Conservation (phyloP, 1,140 invertebrate genomes). For the Stegodyphus mimosarum region DNA sequence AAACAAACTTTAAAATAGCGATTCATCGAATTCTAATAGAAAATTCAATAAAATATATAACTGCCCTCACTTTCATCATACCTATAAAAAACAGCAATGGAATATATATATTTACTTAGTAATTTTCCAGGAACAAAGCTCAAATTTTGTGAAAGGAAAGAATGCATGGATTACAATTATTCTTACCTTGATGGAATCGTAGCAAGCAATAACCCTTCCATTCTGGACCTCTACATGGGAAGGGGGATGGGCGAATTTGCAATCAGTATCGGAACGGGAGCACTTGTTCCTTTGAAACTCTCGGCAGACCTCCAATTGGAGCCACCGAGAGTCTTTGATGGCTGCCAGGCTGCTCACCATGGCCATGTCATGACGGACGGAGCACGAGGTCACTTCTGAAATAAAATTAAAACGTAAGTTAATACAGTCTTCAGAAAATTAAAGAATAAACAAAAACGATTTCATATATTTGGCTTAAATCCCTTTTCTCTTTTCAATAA, state of each 20-base stretch:
- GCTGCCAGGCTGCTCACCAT: slow-evolving; percentile 55
- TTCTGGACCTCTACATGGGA: slow-evolving; percentile 99
- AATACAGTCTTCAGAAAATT: too few species aligned
- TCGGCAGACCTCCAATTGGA: slow-evolving; percentile 99
- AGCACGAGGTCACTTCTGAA: slow-evolving; percentile 42
- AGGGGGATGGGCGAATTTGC: slow-evolving; percentile 99
- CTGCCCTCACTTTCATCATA: too few species aligned
- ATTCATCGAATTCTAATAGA: too few species aligned
- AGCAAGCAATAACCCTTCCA: slow-evolving; percentile 99
- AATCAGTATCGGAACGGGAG: slow-evolving; percentile 97
- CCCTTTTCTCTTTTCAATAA: too few species aligned
- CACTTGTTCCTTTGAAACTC: slow-evolving; percentile 99
- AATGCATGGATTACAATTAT: not conserved
- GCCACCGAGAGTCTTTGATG: slow-evolving; percentile 97
- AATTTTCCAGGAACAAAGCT: too few species aligned
- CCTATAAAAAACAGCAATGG: too few species aligned
- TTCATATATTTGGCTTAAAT: too few species aligned
- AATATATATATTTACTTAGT: too few species aligned
- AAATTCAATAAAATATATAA: too few species aligned
- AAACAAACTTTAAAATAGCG: too few species aligned
- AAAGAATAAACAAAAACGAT: too few species aligned
- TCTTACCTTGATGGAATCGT: slow-evolving; percentile 99
- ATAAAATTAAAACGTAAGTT: not conserved
- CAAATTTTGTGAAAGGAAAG: not conserved
- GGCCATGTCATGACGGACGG: slow-evolving; percentile 49